These are phyloP conservation scores for Carabus problematicus DNA, from an alignment of 2,888 invertebrate genomes.

Conservation along the genomic window DNA sequence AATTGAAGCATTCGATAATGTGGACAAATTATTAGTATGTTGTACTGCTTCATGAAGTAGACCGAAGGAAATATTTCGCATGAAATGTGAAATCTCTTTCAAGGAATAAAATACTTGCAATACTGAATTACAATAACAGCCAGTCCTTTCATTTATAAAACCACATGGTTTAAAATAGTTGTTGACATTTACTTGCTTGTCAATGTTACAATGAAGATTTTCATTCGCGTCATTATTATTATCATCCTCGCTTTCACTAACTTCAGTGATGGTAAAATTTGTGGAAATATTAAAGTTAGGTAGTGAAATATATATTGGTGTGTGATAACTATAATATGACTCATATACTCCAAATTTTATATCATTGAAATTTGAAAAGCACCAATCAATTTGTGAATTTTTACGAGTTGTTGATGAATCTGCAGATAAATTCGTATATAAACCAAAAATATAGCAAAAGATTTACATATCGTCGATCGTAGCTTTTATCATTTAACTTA, in stretches of 20 bases:
- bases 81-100: not conserved
- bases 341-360: not conserved
- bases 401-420: not conserved
- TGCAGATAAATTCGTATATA: not conserved
- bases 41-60: not conserved
- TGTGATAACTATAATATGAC: slow-evolving; percentile 2
- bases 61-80: not conserved
- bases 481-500: not conserved
- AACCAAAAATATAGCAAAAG: not conserved
- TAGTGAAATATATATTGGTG: not conserved
- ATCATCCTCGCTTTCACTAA: not conserved
- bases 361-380: slow-evolving; percentile 2
- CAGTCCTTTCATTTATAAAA: not conserved
- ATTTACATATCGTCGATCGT: not conserved
- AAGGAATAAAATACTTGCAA: slow-evolving; percentile 7
- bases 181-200: not conserved
- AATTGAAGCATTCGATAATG: not conserved
- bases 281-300: not conserved
- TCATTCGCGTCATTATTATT: too few species aligned
- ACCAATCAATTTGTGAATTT: slow-evolving; percentile 3
- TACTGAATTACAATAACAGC: slow-evolving; percentile 6
- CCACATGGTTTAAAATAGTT: not conserved
- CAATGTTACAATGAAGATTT: not conserved
- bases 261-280: not conserved
- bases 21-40: not conserved